Base-by-base conservation (phyloP, 2,113 vertebrate species). In the Perca schrenkii region DNA sequence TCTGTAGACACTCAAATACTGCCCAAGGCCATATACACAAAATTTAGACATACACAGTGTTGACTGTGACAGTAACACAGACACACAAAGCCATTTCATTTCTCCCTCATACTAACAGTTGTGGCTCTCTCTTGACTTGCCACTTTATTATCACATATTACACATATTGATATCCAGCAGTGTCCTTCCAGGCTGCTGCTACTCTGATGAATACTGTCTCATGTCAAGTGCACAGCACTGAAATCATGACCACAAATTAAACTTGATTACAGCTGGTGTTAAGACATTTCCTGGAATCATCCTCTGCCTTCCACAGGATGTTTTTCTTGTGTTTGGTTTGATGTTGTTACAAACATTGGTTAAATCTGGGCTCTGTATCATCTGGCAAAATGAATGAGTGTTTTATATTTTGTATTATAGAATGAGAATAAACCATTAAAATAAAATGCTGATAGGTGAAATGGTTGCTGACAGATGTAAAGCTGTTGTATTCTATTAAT, bases 231-330 rank as follows among this genome's bases (percentile, higher is more conserved):
- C 22, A 25, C 54, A 28, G 58, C 60, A 10, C 52, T 53, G 70
- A 77, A 78, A 74, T 83, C 61, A 62, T 62, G 52, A 73, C 28
- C 68, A 76, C 10, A 66, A 80, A 80, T 79, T 72, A 72, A 84
- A 88, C 53, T 53, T 8, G 3, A 73, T 82, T 77, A 74, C 14
- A 34, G 58, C 50, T 46, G 54, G 52, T 78, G 77, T 87, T 79
- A 21, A 53, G 54, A 79, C 8, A 61, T 82, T 79, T 79, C 70
- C 69, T 65, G 58, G 68, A 87, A 84, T 25, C 61, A 73, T 76
- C 56, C 8, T 62, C 28, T 79, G 61, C 40, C 21, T 78, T 58
- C 36, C 6, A 34, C 73, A 25, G 67, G 63, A 66, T 63, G 69
- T 67, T 84, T 77, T 72, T 47, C 63, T 52, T 61, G 21, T 68